Conservation (phyloP, 2,113 vertebrate species). For the Pycnonotus jocosus region DNA sequence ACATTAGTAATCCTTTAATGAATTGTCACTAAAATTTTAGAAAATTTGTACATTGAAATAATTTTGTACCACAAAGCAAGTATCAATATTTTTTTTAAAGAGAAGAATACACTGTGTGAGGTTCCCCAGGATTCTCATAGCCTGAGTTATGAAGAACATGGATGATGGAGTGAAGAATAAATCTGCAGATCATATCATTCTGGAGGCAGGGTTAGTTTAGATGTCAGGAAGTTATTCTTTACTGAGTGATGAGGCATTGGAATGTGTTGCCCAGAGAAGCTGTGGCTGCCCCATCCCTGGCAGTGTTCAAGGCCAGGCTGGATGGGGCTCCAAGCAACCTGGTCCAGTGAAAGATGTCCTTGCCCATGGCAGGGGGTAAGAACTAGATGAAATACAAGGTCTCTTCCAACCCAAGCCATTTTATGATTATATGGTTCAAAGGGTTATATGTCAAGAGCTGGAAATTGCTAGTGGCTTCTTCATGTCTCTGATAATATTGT, state of each 20-base stretch:
- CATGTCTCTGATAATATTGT: not conserved
- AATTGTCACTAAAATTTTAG: not conserved
- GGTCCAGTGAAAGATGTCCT: not conserved
- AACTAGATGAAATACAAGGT: not conserved
- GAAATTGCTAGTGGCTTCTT: not conserved
- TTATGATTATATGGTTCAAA: not conserved
- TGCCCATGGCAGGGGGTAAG: not conserved
- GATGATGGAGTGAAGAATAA: not conserved
- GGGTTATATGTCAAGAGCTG: not conserved
- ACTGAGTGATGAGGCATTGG: not conserved
- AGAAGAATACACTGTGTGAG: not conserved
- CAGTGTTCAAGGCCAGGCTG: not conserved
- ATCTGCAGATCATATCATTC: not conserved
- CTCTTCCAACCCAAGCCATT: not conserved
- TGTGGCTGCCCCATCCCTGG: not conserved
- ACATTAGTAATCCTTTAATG: not conserved
- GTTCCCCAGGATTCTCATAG: not conserved
- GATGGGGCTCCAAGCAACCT: not conserved
- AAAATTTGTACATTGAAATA: not conserved
- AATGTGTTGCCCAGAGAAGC: not conserved
- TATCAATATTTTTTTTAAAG: not conserved
- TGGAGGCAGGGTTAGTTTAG: not conserved
- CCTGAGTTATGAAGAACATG: not conserved
- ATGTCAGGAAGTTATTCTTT: not conserved
- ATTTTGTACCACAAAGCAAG: not conserved